phyloP scores from a whole-genome alignment of 2,888 invertebrate genomes.

The Plagodis dolabraria region DNA sequence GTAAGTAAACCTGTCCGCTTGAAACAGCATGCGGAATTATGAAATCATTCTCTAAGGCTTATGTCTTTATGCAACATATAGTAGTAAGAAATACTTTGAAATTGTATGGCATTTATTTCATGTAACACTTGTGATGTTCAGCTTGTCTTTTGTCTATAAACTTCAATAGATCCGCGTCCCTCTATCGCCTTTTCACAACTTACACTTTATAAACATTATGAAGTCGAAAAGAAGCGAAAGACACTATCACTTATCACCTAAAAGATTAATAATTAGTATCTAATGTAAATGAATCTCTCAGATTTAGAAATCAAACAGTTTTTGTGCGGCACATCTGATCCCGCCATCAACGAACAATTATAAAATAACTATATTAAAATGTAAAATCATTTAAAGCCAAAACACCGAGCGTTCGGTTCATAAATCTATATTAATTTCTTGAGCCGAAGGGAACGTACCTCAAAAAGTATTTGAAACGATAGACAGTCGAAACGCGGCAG shows the following conservation, averaged over 20 bases:
- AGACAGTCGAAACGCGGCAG: constrained; percentile 67
- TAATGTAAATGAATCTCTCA: constrained; percentile 53
- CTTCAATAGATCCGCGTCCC: constrained; percentile 6
- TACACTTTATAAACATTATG: not conserved
- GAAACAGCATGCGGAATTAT: too few species aligned
- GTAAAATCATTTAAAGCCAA: constrained; percentile 59
- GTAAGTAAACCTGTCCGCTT: too few species aligned
- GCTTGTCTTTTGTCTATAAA: constrained; percentile 1
- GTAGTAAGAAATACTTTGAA: too few species aligned
- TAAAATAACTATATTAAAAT: constrained; percentile 40
- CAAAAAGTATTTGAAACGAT: constrained; percentile 33
- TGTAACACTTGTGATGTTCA: not conserved
- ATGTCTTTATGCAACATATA: too few species aligned
- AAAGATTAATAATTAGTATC: constrained; percentile 33
- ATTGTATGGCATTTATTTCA: not conserved
- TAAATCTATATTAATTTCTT: constrained; percentile 37
- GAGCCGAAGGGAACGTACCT: constrained; percentile 48
- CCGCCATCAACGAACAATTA: constrained; percentile 47
- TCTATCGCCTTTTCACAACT: constrained; percentile 4
- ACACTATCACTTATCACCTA: constrained; percentile 38
- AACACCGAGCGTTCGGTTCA: constrained; percentile 30
- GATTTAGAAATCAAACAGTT: constrained; percentile 53
- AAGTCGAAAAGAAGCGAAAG: constrained; percentile 43
- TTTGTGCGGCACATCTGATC: constrained; percentile 60
- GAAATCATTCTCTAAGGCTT: too few species aligned